These are phyloP conservation scores for Loxodonta africana DNA, from an alignment of 2,113 vertebrate species.

Conservation along the genomic window DNA sequence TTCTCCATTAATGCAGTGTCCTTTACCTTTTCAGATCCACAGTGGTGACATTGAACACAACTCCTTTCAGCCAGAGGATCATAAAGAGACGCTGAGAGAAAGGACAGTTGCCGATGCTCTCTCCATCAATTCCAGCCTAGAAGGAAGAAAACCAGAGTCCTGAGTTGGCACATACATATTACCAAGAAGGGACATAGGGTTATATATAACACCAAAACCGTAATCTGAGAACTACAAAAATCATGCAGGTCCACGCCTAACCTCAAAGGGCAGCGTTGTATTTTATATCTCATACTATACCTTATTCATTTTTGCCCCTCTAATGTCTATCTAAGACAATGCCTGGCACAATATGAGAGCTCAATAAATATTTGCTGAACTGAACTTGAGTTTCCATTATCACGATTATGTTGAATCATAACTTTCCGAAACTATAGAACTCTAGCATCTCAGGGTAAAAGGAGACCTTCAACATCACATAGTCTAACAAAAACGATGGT, in stretches of 20 bases:
- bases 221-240: neutral
- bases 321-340: too few relatives aligned
- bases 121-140: constrained; percentile 96
- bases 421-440: neutral
- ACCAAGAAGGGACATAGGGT: neutral
- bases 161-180: neutral
- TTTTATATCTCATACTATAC: too few relatives aligned
- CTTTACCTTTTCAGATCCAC: constrained; percentile 97
- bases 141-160: constrained; percentile 40
- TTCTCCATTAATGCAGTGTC: neutral
- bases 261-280: neutral
- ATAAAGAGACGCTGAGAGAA: constrained; percentile 99
- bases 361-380: neutral
- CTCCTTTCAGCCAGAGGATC: constrained; percentile 99
- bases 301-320: neutral
- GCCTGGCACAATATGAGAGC: neutral
- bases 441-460: neutral
- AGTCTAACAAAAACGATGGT: neutral
- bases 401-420: neutral
- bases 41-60: constrained; percentile 98
- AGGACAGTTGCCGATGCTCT: constrained; percentile 98
- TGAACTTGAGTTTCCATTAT: neutral
- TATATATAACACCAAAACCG: rapidly evolving
- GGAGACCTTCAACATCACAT: neutral
- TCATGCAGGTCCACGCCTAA: neutral